Evolutionary conservation across 64 coral and sea anemone species (phyloP).

Genomic region (Astreopora myriophthalma): DNA sequence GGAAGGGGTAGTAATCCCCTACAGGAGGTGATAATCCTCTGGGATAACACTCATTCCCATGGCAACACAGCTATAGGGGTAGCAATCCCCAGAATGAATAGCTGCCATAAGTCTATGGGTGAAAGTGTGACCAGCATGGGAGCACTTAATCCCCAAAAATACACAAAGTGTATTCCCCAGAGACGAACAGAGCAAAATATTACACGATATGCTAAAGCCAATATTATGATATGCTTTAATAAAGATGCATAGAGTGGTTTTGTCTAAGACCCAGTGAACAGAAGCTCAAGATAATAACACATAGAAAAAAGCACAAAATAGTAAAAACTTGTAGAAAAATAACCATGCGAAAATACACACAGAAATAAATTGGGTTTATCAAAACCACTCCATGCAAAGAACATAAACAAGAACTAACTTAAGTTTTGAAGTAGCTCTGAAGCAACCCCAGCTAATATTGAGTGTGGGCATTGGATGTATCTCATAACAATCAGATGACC

Average conservation of each 20-base stretch:
- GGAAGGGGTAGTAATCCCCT: slow-evolving; percentile 20
- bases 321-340: too few relatives aligned
- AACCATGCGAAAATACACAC: too few relatives aligned
- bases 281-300: too few relatives aligned
- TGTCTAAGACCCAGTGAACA: too few relatives aligned
- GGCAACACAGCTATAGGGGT: slow-evolving; percentile 26
- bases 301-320: too few relatives aligned
- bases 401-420: not conserved
- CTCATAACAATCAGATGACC: not conserved
- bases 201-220: too few relatives aligned
- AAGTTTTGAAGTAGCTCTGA: not conserved
- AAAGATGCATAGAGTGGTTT: too few relatives aligned
- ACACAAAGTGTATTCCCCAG: slow-evolving; percentile 3
- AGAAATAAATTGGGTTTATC: too few relatives aligned
- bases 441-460: not conserved
- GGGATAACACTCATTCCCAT: not conserved
- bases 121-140: too few relatives aligned
- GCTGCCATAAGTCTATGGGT: not conserved
- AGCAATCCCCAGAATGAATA: not conserved
- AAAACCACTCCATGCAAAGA: not conserved
- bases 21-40: slow-evolving; percentile 26
- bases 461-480: not conserved
- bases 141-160: not conserved
- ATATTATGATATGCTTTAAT: too few relatives aligned
- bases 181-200: not conserved